Percentiles rank a stretch among this genome's conserved stretches.
phyloP scores from a whole-genome alignment of 2,888 invertebrate species.

The Plebejus anna region DNA sequence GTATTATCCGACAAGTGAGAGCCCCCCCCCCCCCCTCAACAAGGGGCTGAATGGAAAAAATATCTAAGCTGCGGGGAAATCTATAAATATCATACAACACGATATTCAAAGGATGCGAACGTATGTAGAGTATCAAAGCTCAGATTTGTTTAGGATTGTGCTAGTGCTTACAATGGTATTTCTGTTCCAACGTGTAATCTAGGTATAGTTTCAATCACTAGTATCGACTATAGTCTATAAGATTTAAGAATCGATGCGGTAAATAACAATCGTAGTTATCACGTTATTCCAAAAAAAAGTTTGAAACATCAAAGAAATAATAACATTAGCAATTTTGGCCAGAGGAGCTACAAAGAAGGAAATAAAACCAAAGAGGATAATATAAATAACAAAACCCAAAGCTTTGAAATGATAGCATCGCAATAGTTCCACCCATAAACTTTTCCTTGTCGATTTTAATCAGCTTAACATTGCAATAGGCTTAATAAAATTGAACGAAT shows the following conservation, averaged over 20 bases:
- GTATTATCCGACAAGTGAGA: conserved; percentile 44
- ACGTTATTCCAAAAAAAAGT: background rate
- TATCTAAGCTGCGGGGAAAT: conserved; percentile 25
- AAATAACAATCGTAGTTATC: background rate
- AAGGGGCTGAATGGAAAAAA: conserved; percentile 31
- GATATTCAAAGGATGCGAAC: background rate
- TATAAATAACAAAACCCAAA: background rate
- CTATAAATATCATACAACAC: conserved; percentile 20
- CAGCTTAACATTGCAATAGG: background rate
- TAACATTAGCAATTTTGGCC: background rate
- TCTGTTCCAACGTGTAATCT: background rate
- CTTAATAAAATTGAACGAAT: conserved; percentile 16
- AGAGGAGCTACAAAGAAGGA: background rate
- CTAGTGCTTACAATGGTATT: conserved; percentile 8
- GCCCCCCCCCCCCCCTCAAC: conserved; percentile 33
- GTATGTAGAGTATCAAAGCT: background rate
- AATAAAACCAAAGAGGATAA: background rate
- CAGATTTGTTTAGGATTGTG: background rate
- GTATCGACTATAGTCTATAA: too few relatives aligned
- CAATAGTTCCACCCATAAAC: background rate
- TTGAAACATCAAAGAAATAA: background rate
- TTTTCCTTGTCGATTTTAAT: conserved; percentile 2
- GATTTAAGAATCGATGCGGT: too few relatives aligned
- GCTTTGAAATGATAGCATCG: background rate
- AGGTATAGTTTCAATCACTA: background rate